Conservation (phyloP, 2,797 vertebrate genomes). For the Macropus fuliginosus region DNA sequence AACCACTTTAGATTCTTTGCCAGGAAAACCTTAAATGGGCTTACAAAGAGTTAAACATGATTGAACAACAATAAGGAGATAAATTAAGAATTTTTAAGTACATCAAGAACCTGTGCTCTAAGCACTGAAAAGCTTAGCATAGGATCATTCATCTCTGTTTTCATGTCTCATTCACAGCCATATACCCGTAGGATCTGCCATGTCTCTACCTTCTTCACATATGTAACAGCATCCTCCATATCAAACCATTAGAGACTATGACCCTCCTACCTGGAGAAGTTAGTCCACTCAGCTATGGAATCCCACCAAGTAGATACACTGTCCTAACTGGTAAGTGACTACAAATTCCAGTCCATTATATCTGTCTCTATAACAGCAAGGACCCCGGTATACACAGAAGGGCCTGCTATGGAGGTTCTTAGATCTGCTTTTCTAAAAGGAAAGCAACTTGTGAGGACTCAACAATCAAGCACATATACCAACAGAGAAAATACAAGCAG, state of each 20-base stretch:
- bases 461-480: too few relatives aligned
- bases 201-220: neutral
- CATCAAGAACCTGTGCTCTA: neutral
- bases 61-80: neutral
- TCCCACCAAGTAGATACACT: neutral
- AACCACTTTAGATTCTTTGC: neutral
- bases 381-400: too few relatives aligned
- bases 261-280: neutral
- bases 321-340: neutral
- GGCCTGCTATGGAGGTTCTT: too few relatives aligned
- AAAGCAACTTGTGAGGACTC: too few relatives aligned
- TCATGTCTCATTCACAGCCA: neutral
- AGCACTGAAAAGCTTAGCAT: conserved; percentile 10
- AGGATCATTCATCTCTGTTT: neutral
- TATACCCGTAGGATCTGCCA: neutral
- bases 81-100: neutral
- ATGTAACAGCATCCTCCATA: neutral
- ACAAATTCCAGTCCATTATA: neutral
- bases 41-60: neutral
- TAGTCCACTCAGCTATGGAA: neutral
- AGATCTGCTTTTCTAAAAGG: too few relatives aligned
- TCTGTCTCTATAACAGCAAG: neutral
- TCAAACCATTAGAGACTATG: neutral
- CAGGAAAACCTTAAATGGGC: neutral
- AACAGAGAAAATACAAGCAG: too few relatives aligned